A percentile compares a stretch with the other conserved stretches of the same genome.
Evolutionary conservation across 2,797 vertebrate species (phyloP).

Genomic region (Arrhamphus sclerolepis): DNA sequence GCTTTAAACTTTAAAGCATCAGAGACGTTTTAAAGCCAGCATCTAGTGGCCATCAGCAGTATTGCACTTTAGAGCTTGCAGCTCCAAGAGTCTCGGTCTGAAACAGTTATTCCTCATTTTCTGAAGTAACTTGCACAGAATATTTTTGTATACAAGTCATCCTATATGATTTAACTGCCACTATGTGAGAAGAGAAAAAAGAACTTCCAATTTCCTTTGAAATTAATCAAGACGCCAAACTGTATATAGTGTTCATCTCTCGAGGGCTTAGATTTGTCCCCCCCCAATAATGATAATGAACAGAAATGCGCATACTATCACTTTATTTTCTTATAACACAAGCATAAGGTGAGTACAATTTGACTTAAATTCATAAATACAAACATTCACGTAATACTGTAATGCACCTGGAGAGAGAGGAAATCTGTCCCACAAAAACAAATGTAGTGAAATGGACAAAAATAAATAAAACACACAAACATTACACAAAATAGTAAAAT

Average conservation of each 20-base stretch:
- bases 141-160: constrained; percentile 47
- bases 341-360: constrained; percentile 1
- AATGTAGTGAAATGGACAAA: neutral
- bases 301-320: constrained; percentile 1
- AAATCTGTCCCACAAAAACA: neutral
- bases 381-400: neutral
- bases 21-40: neutral
- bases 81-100: neutral
- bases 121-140: constrained; percentile 40
- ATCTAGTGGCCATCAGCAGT: too few species aligned
- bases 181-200: constrained; percentile 16
- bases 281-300: constrained; percentile 37
- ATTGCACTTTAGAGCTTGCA: neutral
- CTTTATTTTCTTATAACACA: constrained; percentile 32
- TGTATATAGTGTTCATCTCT: constrained; percentile 12
- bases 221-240: constrained; percentile 24
- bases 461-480: neutral
- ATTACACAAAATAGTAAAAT: too few species aligned
- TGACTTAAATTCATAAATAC: neutral
- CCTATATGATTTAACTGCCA: constrained; percentile 41
- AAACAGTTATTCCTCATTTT: constrained; percentile 49
- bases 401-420: neutral
- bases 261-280: neutral
- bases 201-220: constrained; percentile 11
- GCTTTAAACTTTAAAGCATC: too few species aligned